These are phyloP conservation scores for Polymixis flavicincta DNA, from an alignment of 2,888 invertebrate genomes.

Conservation along the genomic window DNA sequence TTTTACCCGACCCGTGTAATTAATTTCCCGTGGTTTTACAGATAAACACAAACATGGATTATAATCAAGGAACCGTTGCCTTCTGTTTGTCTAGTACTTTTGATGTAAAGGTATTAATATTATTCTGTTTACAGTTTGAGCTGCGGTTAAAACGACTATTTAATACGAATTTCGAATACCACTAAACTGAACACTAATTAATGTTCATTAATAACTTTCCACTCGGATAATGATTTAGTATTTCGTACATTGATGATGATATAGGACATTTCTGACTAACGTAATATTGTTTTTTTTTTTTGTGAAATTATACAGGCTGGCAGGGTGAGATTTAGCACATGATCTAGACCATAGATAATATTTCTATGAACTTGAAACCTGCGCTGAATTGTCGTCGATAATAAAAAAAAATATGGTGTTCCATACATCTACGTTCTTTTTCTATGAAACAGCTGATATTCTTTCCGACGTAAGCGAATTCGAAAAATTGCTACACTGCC, in stretches of 20 bases:
- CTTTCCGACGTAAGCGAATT: no score
- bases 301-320: no score
- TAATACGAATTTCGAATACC: neutral
- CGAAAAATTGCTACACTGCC: no score
- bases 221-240: neutral
- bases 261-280: no score
- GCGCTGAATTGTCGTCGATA: no score
- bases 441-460: no score
- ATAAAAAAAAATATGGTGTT: no score
- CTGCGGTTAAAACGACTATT: constrained; percentile 5
- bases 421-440: no score
- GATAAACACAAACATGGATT: constrained; percentile 67
- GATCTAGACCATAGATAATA: no score
- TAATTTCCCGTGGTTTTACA: constrained; percentile 68
- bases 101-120: constrained; percentile 43
- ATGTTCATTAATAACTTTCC: neutral
- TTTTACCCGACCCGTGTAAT: constrained; percentile 66
- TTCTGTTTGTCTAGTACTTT: constrained; percentile 62
- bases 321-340: no score
- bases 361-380: no score
- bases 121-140: constrained; percentile 19
- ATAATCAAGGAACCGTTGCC: constrained; percentile 58
- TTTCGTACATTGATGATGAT: neutral
- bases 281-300: no score
- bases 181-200: neutral